A percentile compares a stretch with the other conserved stretches of the same genome.
phyloP scores from a whole-genome alignment of 2,113 vertebrate genomes.

The Xenotilapia leptura region DNA sequence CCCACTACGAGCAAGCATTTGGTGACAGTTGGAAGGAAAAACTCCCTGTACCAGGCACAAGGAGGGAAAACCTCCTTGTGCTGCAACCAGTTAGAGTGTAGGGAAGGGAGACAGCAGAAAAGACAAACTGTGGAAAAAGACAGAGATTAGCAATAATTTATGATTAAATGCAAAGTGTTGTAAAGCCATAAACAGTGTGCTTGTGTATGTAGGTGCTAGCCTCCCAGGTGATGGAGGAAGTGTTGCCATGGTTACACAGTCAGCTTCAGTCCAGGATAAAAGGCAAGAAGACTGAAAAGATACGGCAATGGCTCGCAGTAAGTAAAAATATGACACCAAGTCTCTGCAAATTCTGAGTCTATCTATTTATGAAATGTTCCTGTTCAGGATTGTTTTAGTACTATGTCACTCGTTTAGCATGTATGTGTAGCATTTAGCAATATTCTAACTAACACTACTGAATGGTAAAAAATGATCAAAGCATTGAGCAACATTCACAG shows the following conservation, averaged over 20 bases:
- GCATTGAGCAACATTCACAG: background rate
- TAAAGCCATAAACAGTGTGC: background rate
- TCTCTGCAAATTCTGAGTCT: background rate
- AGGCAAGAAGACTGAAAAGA: slow-evolving; percentile 85
- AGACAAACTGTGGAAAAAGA: background rate
- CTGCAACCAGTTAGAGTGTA: background rate
- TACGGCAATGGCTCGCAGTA: slow-evolving; percentile 83
- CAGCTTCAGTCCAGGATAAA: slow-evolving; percentile 84
- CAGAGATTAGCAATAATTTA: background rate
- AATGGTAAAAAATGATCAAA: background rate
- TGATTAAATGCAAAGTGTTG: background rate
- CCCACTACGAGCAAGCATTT: background rate
- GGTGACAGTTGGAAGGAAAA: background rate
- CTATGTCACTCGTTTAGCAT: background rate
- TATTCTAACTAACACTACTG: background rate
- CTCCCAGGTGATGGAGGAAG: slow-evolving; percentile 87
- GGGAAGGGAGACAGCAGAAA: background rate
- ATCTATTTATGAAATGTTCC: background rate
- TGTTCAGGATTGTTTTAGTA: background rate
- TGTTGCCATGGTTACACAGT: slow-evolving; percentile 82
- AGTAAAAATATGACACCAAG: background rate
- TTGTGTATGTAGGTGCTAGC: slow-evolving; percentile 68
- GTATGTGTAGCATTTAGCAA: background rate
- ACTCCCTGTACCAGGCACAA: background rate
- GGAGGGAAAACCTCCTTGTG: background rate